Base-by-base conservation (phyloP, 2,797 vertebrate genomes). In the Esox lucius region DNA sequence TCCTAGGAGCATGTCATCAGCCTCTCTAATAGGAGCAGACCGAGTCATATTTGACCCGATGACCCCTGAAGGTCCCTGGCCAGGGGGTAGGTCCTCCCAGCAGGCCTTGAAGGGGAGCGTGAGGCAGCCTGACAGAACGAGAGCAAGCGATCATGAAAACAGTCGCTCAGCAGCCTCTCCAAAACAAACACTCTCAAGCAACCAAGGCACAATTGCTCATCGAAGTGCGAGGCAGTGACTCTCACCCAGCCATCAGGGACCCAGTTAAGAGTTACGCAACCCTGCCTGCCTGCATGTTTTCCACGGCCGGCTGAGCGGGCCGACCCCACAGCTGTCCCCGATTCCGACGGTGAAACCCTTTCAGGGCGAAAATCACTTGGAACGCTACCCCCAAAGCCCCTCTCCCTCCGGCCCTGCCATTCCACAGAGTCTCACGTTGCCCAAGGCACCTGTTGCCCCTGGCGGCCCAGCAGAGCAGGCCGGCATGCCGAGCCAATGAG, bases 251-350 rank as follows among this genome's bases (percentile, higher is more conserved):
- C 85, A 79, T 83, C 80, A 78, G 84, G 83, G 82, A 89, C 78
- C 83, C 80, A 78, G 83, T 68, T 70, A 73, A 76, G 79, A 76
- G 81, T 91, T 92, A 90, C 46, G 83, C 82, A 92, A 92, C 85
- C 73, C 42, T 66, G 67, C 72, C 69, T 42, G 67, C 59, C 76
- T 72, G 22, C 22, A 64, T 78, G 76, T 80, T 80, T 82, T 81
- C 77, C 77, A 53, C 73, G 75, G n/a, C n/a, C 53, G n/a, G 53
- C 53, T n/a, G n/a, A 59, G 53, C 22, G n/a, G 53, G 53, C n/a
- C 61, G 39, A 77, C 67, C 49, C 76, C 31, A 73, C 85, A 90
- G 89, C 90, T 90, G 88, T 86, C 84, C 84, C 77, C 75, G 77
- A 85, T 86, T 89, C 81, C 84, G 77, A 76, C 81, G 78, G 78